A percentile compares a stretch with the other conserved stretches of the same genome.
These are phyloP conservation scores for Melanogrammus aeglefinus DNA, from an alignment of 2,797 vertebrate genomes.

Conservation along the genomic window DNA sequence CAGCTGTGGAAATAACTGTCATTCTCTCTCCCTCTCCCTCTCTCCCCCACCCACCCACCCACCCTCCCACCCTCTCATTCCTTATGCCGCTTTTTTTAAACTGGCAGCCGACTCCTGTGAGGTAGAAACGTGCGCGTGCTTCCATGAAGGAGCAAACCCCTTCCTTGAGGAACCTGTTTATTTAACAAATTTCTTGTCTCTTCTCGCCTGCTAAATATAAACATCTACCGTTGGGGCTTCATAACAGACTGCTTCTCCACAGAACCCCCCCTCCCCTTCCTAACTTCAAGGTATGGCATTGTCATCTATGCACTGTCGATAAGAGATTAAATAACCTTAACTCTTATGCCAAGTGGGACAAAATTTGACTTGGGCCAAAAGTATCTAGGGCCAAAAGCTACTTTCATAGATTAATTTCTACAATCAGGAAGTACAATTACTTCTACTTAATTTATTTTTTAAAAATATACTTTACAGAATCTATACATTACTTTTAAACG, in stretches of 20 bases:
- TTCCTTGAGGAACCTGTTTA: background rate
- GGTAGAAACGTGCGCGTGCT: background rate
- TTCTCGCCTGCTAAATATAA: slow-evolving; percentile 61
- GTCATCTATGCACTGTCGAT: slow-evolving; percentile 29
- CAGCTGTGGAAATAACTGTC: slow-evolving; percentile 73
- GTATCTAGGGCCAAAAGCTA: background rate
- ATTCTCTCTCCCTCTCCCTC: slow-evolving; percentile 25
- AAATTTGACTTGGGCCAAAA: background rate
- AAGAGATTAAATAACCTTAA: background rate
- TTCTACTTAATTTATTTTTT: too few relatives aligned
- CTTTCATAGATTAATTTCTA: background rate
- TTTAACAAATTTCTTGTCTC: slow-evolving; percentile 20
- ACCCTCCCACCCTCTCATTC: slow-evolving; percentile 45
- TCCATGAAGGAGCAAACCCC: background rate
- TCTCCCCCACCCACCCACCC: slow-evolving; percentile 48
- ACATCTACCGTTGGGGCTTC: slow-evolving; percentile 40
- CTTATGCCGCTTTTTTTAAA: slow-evolving; percentile 64
- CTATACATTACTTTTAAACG: background rate
- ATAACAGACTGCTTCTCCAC: slow-evolving; percentile 18
- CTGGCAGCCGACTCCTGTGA: slow-evolving; percentile 26
- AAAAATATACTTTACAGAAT: background rate
- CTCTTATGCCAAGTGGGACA: too few relatives aligned
- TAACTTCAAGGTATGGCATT: slow-evolving; percentile 23
- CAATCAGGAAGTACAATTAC: background rate
- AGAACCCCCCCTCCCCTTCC: slow-evolving; percentile 21